Evolutionary conservation across 2,888 invertebrate species (phyloP), one percentile per base, ranked within the genome.

Genomic region (Mythimna ferrago): DNA sequence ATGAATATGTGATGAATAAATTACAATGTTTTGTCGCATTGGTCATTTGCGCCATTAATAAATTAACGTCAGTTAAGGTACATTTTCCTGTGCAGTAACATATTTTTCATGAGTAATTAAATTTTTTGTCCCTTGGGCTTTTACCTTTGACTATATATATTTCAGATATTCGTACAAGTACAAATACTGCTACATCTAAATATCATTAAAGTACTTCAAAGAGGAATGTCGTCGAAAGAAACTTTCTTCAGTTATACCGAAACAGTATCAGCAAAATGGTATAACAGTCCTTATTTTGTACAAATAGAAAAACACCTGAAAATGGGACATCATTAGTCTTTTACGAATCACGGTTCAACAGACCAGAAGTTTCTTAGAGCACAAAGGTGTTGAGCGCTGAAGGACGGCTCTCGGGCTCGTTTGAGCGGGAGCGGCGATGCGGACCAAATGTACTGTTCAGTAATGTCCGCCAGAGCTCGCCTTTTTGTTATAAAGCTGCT

Each of bases 301-400:
- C 75, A 70, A 83, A 73, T 70, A 72, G 63, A 80, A 81, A 78
- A 78, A 73, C 74, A 77, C 77, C 66, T 79, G 77, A 78, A 83
- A 82, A 79, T 87, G 87, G 86, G 87, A 90, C 80, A 82, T 91
- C 93, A 93, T 93, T 94, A 94, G 86, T 78, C 91, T 90, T 89
- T 89, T 89, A 89, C 89, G 87, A 91, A 91, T 90, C 89, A 87
- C 90, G 86, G 89, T 88, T 87, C 90, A 91, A 75, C 86, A 88
- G 90, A 89, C 87, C 90, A 91, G 92, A 92, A 92, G 77, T 73
- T 86, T 76, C 79, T 80, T 86, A 84, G 87, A 87, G 90, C 87
- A 91, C 92, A 93, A 93, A 92, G 92, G 92, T 92, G 90, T 88
- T 86, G 86, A 85, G 78, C 84, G 81, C 76, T 80, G 83, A 80